Evolutionary conservation across 1,140 invertebrate genomes (phyloP).

Genomic region (Calycopis cecrops): DNA sequence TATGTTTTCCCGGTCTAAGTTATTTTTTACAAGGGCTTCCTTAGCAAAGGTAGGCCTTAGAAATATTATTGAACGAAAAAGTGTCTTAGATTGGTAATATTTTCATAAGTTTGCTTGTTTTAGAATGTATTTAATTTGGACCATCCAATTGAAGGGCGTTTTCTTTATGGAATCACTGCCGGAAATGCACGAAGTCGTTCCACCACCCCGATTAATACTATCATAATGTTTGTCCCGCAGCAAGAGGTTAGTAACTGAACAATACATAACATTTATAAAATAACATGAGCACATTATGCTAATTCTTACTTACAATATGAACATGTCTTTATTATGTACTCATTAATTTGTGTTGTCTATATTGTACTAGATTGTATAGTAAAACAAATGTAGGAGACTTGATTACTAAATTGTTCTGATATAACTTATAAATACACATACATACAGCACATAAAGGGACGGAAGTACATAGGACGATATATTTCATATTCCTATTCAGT

Average conservation of each 20-base stretch:
- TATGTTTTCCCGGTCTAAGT: slow-evolving; percentile 60
- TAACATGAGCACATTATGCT: neutral
- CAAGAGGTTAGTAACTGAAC: slow-evolving; percentile 86
- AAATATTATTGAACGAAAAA: slow-evolving; percentile 13
- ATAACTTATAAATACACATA: too few relatives aligned
- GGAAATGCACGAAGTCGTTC: slow-evolving; percentile 74
- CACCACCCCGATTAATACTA: slow-evolving; percentile 90
- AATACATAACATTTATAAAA: neutral
- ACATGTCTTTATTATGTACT: too few relatives aligned
- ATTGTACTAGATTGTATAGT: too few relatives aligned
- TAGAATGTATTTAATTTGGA: slow-evolving; percentile 58
- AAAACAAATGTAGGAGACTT: too few relatives aligned
- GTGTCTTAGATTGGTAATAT: neutral
- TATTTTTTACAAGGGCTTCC: slow-evolving; percentile 48
- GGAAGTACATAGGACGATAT: too few relatives aligned
- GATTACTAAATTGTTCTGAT: too few relatives aligned
- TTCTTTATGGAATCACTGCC: slow-evolving; percentile 60
- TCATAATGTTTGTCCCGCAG: slow-evolving; percentile 98
- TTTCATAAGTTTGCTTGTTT: slow-evolving; percentile 31
- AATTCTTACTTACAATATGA: too few relatives aligned
- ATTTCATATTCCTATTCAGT: too few relatives aligned
- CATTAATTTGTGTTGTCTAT: too few relatives aligned
- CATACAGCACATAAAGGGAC: too few relatives aligned
- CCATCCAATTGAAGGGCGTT: slow-evolving; percentile 52
- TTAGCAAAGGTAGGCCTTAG: slow-evolving; percentile 45